Evolutionary conservation across 1,140 invertebrate genomes (phyloP), one percentile per base, ranked within the genome.

Genomic region (Drosophila sp.): DNA sequence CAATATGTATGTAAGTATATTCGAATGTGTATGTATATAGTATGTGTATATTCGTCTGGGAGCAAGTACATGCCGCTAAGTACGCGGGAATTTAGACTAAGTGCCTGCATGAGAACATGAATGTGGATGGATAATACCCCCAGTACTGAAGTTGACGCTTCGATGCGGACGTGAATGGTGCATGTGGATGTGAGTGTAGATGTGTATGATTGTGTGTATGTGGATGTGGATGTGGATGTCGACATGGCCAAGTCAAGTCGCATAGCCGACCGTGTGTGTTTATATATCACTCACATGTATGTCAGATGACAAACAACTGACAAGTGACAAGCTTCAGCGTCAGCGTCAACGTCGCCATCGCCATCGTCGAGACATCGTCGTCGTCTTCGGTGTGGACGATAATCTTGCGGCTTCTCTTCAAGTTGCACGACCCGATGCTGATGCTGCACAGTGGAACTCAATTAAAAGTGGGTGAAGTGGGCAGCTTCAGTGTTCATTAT

Each of bases 221-320:
- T 38, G 70, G 41, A 58, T 54, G 41, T 36, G 46, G 58, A 56
- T 50, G 51, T 74, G 73, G 50, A 69, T 62, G 74, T 50, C 59
- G 78, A 75, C 72, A 72, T 72, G 61, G 56, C 67, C 73, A 76
- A 76, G 50, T 62, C 69, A 66, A 76, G 54, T 72, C 69, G 69
- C 72, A 59, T 63, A 18, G 53, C 59, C 58, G 48, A 54, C 70
- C 73, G 79, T 74, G 84, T 83, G 83, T 87, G 83, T 89, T 87
- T 87, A 89, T 89, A 87, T 89, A 87, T 87, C 83, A 87, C 83
- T 89, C 84, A 80, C 80, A 83, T 89, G 73, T 83, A 83, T 89
- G 83, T 89, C 83, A 83, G 76, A 89, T 89, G 83, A 89, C 84
- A 89, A 89, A 89, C 83, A 89, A 89, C 84, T 89, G 83, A 89